A percentile compares a stretch with the other conserved stretches of the same genome.
These are phyloP conservation scores for Chlorops oryzae DNA, from an alignment of 1,140 invertebrate genomes.

Conservation along the genomic window DNA sequence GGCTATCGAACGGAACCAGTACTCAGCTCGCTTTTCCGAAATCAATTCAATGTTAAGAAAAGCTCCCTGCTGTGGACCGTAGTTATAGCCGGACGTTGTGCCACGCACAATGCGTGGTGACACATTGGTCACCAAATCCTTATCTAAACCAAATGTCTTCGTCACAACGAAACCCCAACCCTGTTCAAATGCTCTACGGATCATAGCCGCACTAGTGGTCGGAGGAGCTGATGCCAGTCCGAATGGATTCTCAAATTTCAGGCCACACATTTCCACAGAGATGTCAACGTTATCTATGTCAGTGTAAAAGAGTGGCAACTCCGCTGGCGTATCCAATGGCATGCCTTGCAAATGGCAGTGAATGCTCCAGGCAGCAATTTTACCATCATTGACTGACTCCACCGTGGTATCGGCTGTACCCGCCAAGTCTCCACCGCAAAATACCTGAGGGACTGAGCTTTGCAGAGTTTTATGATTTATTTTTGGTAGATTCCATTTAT, in stretches of 20 bases:
- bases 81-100: constrained; percentile 83
- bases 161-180: constrained; percentile 96
- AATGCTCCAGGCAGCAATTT: constrained; percentile 93
- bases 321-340: constrained; percentile 58
- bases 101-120: constrained; percentile 93
- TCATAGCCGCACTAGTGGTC: constrained; percentile 91
- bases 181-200: constrained; percentile 85
- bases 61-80: constrained; percentile 85
- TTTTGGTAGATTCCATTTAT: constrained; percentile 69
- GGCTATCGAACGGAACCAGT: constrained; percentile 84
- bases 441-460: constrained; percentile 72
- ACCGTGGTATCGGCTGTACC: constrained; percentile 94
- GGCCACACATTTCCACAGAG: constrained; percentile 78
- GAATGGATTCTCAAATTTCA: constrained; percentile 95
- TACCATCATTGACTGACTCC: constrained; percentile 97
- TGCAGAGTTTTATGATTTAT: constrained; percentile 72
- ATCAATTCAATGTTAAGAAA: constrained; percentile 98
- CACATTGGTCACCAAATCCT: constrained; percentile 95
- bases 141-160: constrained; percentile 93
- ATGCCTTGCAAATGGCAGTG: constrained; percentile 78
- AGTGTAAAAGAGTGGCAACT: constrained; percentile 86
- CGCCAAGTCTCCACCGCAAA: constrained; percentile 90
- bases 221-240: constrained; percentile 95
- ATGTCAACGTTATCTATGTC: constrained; percentile 92
- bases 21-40: constrained; percentile 90